Base-by-base conservation (phyloP, 2,888 invertebrate genomes). In the Acanthosepion lycidas region DNA sequence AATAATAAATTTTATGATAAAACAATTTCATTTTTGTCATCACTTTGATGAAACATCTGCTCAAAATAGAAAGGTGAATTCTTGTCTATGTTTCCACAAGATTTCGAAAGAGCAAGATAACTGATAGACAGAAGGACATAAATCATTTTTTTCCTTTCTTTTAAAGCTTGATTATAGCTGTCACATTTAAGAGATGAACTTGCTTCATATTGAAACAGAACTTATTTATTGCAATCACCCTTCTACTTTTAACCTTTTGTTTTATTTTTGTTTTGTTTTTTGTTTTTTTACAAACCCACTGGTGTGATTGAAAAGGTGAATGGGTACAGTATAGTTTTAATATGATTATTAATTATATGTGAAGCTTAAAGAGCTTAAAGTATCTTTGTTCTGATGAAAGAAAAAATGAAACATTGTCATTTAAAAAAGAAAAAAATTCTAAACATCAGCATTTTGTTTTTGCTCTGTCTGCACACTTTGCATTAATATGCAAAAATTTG, bases 121-220 rank as follows among this genome's bases (percentile, higher is more conserved):
- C 78, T 33, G 78, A 78, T 78, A 78, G n/a, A 33, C 6, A 28
- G 1, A 8, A 28, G 12, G 12, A 78, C 15, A n/a, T 33, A 23
- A n/a, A 6, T 5, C 33, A 9, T 23, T 23, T 18, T 12, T 18
- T 12, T 78, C 26, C 78, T 33, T 78, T 78, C n/a, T 78, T 33
- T 12, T 78, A 33, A 78, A 78, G 18, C 78, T n/a, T 78, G n/a
- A 2, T 78, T 15, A 78, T 8, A 78, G n/a, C 78, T 78, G 78
- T 78, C 78, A 78, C 78, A 78, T 78, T 78, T 78, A 33, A 78
- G n/a, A 78, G 78, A 78, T 78, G n/a, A 78, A 78, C 78, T 78
- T 78, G 78, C 33, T 78, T 33, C 33, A 78, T 78, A 78, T 9
- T n/a, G n/a, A 33, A n/a, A 78, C 78, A 78, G 18, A 78, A 78